These are phyloP conservation scores for Therioaphis trifolii DNA, from an alignment of 2,888 invertebrate genomes.

Conservation along the genomic window DNA sequence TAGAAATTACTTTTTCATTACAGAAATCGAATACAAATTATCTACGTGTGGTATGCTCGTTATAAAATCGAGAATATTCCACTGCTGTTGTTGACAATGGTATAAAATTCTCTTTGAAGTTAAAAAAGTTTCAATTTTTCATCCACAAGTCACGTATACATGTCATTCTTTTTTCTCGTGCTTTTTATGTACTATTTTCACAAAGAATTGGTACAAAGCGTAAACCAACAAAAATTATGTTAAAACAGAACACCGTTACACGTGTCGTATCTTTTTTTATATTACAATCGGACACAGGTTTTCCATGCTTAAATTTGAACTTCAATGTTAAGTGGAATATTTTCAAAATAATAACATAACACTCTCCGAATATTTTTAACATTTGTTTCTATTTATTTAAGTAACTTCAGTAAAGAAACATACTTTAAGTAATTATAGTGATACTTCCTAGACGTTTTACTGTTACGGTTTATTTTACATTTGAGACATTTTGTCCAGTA, in stretches of 20 bases:
- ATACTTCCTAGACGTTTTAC: no score
- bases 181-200: neutral
- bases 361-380: no score
- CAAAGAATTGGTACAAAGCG: neutral
- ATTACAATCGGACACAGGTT: no score
- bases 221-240: neutral
- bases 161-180: neutral
- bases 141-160: slow-evolving; percentile 31
- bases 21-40: neutral
- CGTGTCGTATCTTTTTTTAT: no score
- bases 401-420: no score
- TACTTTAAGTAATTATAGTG: no score
- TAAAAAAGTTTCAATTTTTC: slow-evolving; percentile 14
- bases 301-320: neutral
- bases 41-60: neutral
- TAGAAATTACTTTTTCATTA: no score
- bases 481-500: no score
- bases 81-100: neutral
- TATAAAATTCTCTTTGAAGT: slow-evolving; percentile 29
- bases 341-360: no score
- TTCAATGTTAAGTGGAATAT: neutral
- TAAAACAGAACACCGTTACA: neutral
- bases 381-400: no score
- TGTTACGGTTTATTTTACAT: no score
- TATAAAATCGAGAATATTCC: neutral